Conservation (phyloP, 2,113 vertebrate species). For the Ceratotherium simum region DNA sequence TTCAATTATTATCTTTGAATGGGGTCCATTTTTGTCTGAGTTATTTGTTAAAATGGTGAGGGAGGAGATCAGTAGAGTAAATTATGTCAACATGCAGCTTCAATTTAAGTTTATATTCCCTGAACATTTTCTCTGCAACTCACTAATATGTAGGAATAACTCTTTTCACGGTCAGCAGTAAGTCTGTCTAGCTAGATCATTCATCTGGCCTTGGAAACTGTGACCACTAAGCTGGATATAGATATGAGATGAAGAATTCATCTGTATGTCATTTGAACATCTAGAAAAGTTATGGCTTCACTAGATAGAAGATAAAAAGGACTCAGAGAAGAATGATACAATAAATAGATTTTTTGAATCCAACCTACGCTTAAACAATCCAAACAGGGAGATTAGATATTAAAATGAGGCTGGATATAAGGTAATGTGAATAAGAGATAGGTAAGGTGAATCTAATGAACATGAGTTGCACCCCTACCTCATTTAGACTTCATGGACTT, state of each 20-base stretch:
- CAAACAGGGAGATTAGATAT: not conserved
- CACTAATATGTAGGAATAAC: not conserved
- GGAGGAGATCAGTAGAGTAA: not conserved
- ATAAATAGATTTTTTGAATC: not conserved
- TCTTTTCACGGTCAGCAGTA: not conserved
- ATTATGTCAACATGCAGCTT: not conserved
- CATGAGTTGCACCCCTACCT: accelerated
- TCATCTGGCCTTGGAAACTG: not conserved
- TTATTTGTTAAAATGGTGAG: constrained; percentile 38
- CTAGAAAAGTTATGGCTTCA: not conserved
- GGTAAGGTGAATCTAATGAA: not conserved
- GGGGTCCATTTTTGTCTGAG: not conserved
- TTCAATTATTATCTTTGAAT: not conserved
- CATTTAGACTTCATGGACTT: not conserved
- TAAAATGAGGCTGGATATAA: not conserved
- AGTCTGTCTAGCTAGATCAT: not conserved
- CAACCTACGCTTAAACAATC: not conserved
- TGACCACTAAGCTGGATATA: not conserved
- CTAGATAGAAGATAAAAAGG: not conserved
- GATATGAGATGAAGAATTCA: not conserved
- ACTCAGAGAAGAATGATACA: not conserved
- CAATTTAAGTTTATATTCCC: not conserved
- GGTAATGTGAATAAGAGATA: not conserved
- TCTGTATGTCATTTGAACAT: not conserved
- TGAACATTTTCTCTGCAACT: constrained; percentile 10